Percentiles rank a stretch among this genome's conserved stretches.
Evolutionary conservation across 23 tunicate genomes (phyloP).

Genomic region (Botrylloides violaceus): DNA sequence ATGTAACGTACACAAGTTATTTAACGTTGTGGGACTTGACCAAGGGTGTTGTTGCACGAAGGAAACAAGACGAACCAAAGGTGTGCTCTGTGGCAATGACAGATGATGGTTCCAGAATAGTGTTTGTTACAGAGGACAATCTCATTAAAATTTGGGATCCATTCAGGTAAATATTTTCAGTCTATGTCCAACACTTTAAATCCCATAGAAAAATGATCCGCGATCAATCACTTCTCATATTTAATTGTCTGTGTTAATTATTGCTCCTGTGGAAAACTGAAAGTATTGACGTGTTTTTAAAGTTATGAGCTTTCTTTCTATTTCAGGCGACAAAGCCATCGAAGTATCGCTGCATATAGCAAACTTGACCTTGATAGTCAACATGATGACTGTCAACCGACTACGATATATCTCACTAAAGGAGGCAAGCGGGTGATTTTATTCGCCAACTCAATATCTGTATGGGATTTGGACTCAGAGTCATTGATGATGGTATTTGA

Average conservation of each 20-base stretch:
- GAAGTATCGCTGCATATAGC: slow-evolving; percentile 59
- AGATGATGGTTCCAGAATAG: slow-evolving; percentile 39
- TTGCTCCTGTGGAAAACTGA: no score
- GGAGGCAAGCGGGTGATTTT: slow-evolving; percentile 59
- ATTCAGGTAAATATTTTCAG: slow-evolving; percentile 28
- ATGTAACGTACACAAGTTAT: slow-evolving; percentile 45
- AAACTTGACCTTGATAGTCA: not conserved
- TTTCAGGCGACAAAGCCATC: slow-evolving; percentile 40
- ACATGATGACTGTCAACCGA: slow-evolving; percentile 20
- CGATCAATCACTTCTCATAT: no score
- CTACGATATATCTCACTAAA: slow-evolving; percentile 35
- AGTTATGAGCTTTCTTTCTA: no score
- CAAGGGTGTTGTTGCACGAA: slow-evolving; percentile 39
- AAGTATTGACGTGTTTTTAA: no score
- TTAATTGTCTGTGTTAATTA: no score
- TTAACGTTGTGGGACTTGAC: slow-evolving; percentile 70
- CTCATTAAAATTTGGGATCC: slow-evolving; percentile 87
- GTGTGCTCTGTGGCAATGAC: slow-evolving; percentile 65
- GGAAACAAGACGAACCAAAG: slow-evolving; percentile 64
- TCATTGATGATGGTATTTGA: slow-evolving; percentile 49
- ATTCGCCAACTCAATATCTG: slow-evolving; percentile 59
- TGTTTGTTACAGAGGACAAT: slow-evolving; percentile 72
- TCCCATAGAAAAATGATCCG: no score
- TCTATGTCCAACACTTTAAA: not conserved
- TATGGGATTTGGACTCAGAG: slow-evolving; percentile 56